Base-by-base conservation (phyloP, 2,888 invertebrate species). In the Thecocarcelia acutangulata region DNA sequence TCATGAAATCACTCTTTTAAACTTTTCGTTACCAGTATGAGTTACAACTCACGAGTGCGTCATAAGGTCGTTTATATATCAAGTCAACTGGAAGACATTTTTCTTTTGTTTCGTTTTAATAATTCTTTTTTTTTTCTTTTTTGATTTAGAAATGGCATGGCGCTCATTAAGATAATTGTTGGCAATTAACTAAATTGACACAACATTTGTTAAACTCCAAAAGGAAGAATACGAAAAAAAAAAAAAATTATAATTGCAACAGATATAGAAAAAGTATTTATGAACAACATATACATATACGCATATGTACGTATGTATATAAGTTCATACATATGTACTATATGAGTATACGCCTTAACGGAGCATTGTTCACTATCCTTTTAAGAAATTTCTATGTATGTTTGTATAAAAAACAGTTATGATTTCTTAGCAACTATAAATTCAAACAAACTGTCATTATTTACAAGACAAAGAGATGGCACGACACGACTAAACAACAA, bases 141-240 rank as follows among this genome's bases (percentile, higher is more conserved):
- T 66, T 61, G 74, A 64, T 48, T 70, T 66, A 70, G 70, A 75
- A 82, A 78, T 74, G 76, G 74, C 66, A 78, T 56, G 76, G 87
- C 86, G 88, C 88, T 89, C 88, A 89, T 89, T 89, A 88, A 87
- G 89, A 88, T 89, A 89, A 88, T 88, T 88, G 89, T 86, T 85
- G 87, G 88, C 89, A 88, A 88, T 88, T 88, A 88, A 88, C 89
- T 87, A 88, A 88, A 88, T 88, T 89, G 88, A 87, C 86, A 86
- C 86, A 86, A 86, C 88, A 89, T 88, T 88, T 88, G 88, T 87
- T 80, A 75, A 68, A 37, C 66, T 78, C 50, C 77, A 64, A 69
- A 66, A 64, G 44, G 19, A 42, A 33, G 0, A 48, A 13, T 2
- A 33, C 19, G n/a, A 50, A 17, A 11, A 56, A 12, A 21, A 59